A percentile compares a stretch with the other conserved stretches of the same genome.
Evolutionary conservation across 2,888 invertebrate species (phyloP).

Genomic region (Cheilosia variabilis): DNA sequence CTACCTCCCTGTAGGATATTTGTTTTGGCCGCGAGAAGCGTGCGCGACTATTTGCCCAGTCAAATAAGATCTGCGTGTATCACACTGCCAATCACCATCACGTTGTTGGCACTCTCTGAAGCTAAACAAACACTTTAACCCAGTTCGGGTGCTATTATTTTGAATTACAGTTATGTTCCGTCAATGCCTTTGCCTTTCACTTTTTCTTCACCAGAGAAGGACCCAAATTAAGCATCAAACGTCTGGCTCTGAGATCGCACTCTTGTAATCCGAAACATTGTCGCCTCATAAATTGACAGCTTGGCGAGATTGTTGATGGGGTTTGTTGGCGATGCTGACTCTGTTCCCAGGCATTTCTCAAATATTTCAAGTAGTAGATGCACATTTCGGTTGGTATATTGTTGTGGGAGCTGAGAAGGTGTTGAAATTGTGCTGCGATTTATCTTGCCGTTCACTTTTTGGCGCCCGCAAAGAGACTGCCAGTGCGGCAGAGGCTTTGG

Average conservation of each 20-base stretch:
- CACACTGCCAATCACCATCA: constrained; percentile 58
- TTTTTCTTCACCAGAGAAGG: constrained; percentile 53
- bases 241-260: constrained; percentile 32
- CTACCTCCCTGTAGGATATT: constrained; percentile 70
- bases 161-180: constrained; percentile 58
- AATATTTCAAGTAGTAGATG: constrained; percentile 13
- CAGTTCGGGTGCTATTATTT: constrained; percentile 60
- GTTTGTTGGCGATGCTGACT: neutral
- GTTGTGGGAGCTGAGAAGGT: constrained; percentile 64
- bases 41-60: constrained; percentile 40
- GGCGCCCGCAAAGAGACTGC: constrained; percentile 26
- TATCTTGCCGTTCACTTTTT: constrained; percentile 64
- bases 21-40: constrained; percentile 27
- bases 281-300: constrained; percentile 70
- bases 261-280: constrained; percentile 54
- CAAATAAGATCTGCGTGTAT: constrained; percentile 47
- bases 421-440: constrained; percentile 51
- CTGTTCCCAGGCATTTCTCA: constrained; percentile 32
- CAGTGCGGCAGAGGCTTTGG: neutral
- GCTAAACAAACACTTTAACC: constrained; percentile 67
- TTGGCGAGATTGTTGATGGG: constrained; percentile 42
- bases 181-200: constrained; percentile 68
- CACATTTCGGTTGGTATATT: constrained; percentile 31
- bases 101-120: neutral
- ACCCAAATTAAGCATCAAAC: constrained; percentile 44